Evolutionary conservation across 2,113 vertebrate genomes (phyloP), one percentile per base, ranked within the genome.

Genomic region (Melanostigma gelatinosum): DNA sequence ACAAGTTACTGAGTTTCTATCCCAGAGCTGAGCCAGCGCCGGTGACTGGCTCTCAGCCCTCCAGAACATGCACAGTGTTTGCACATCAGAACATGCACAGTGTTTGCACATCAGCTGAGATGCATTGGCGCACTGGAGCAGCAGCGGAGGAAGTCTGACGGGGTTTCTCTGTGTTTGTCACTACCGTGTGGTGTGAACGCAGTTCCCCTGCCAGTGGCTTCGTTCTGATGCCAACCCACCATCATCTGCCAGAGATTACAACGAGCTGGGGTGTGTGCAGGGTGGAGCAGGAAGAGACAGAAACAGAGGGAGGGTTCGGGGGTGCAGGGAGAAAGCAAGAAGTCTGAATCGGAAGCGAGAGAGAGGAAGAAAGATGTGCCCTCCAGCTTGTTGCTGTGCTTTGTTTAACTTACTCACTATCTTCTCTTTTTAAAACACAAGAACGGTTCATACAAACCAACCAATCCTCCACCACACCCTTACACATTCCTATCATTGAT

Each of bases 221-320:
- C 81, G 71, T 83, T 88, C 70, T 75, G 78, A 87, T 93, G 92
- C 93, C 91, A 93, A 83, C 89, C 90, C 89, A 86, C 83, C 63
- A 48, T 93, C 87, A 86, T 91, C 89, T 93, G 89, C 93, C 88
- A 87, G 91, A 89, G 80, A 91, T 81, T 63, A 84, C 58, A 91
- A 92, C 80, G 88, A 89, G 82, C 84, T 89, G 88, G 86, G 80
- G 29, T 29, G 29, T 87, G 73, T 79, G 89, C 77, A 82, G 92
- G 93, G 86, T 84, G 90, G 88, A 89, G 90, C 85, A 92, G 90
- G 91, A 93, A 89, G 91, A 89, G 68, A 82, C 63, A 82, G 72
- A 82, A 87, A 84, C 72, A 72, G 69, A 6, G 69, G 69, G 77
- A 77, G 75, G 72, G 80, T 71, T 71, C 67, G 64, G 24, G 85